phyloP scores from a whole-genome alignment of 2,113 vertebrate species.

The Bungarus multicinctus region DNA sequence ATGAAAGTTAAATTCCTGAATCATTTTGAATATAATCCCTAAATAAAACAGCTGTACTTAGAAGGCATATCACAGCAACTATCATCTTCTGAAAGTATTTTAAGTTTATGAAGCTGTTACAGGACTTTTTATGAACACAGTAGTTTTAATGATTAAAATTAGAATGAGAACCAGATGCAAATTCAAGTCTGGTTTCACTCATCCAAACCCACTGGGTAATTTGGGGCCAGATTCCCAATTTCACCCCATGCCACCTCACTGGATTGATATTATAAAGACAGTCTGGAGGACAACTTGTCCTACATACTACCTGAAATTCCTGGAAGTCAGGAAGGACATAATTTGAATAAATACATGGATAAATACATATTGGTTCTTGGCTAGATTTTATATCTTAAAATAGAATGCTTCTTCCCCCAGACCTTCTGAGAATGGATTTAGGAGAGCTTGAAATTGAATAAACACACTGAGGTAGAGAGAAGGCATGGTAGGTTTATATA shows the following conservation, averaged over 20 bases:
- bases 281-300: not conserved
- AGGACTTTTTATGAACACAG: not conserved
- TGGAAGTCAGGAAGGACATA: not conserved
- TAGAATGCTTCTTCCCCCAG: not conserved
- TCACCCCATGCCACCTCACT: not conserved
- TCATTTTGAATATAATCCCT: not conserved
- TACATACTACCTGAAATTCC: too few species aligned
- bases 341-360: not conserved
- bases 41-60: not conserved
- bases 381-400: not conserved
- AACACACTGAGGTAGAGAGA: conserved; percentile 15
- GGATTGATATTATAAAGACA: not conserved
- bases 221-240: not conserved
- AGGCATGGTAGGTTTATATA: conserved; percentile 41
- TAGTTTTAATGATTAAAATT: not conserved
- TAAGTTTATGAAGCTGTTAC: not conserved
- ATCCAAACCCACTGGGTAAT: not conserved
- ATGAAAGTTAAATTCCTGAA: not conserved
- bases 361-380: not conserved
- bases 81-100: not conserved
- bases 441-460: conserved; percentile 50
- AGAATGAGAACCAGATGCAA: not conserved
- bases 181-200: not conserved
- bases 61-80: not conserved
- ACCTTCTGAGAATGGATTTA: conserved; percentile 22